These are phyloP conservation scores for Chiloscyllium punctatum DNA, from an alignment of 2,797 vertebrate genomes.

Conservation along the genomic window DNA sequence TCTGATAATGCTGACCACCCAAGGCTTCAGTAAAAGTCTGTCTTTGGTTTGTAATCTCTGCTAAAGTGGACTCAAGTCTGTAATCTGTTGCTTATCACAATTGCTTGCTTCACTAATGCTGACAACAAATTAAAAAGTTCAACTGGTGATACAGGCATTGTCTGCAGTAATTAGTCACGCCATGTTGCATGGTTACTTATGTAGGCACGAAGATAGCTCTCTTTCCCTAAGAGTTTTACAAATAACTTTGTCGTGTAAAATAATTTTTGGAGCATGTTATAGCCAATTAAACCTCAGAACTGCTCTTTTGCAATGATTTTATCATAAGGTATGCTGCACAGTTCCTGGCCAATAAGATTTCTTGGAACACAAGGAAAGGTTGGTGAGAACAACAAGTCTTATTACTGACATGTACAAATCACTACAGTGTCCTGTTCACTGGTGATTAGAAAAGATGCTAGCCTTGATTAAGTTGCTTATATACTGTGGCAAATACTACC, in stretches of 20 bases:
- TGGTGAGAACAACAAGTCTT: neutral
- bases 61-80: slow-evolving; percentile 14
- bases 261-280: neutral
- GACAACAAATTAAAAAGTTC: slow-evolving; percentile 15
- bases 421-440: neutral
- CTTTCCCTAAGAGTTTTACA: neutral
- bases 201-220: neutral
- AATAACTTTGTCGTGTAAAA: neutral
- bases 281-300: neutral
- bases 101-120: neutral
- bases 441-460: neutral
- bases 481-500: neutral
- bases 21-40: slow-evolving; percentile 20
- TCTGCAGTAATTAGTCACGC: neutral
- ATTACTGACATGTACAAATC: neutral
- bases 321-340: neutral
- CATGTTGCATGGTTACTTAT: neutral
- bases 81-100: neutral
- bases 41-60: slow-evolving; percentile 1
- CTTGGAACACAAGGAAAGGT: neutral
- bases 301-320: neutral
- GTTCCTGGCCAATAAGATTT: neutral
- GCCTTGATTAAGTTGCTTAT: neutral
- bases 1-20: slow-evolving; percentile 3
- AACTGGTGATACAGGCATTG: neutral